Percentiles rank a stretch among this genome's conserved stretches.
phyloP scores from a whole-genome alignment of 2,113 vertebrate genomes.

The Pontoporia blainvillei region DNA sequence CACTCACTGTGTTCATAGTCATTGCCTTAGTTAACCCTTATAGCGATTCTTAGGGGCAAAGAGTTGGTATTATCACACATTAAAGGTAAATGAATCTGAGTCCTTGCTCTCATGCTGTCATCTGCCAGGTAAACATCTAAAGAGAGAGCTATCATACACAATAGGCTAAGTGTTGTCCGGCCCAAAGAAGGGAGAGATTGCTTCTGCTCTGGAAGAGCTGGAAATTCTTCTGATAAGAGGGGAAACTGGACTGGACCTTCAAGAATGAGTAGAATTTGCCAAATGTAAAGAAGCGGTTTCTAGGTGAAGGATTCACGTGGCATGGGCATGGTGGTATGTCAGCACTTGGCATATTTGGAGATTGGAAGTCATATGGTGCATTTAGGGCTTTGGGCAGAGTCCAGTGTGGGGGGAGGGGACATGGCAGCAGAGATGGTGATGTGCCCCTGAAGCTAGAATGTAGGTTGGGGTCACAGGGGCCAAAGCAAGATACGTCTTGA shows the following conservation, averaged over 20 bases:
- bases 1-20: neutral
- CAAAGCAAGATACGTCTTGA: no score
- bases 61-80: neutral
- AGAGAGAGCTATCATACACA: neutral
- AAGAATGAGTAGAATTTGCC: neutral
- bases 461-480: neutral
- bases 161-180: neutral
- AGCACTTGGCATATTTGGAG: neutral
- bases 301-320: neutral
- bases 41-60: neutral
- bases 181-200: neutral
- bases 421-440: neutral
- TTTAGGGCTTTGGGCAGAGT: neutral
- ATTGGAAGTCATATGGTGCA: neutral
- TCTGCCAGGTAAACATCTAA: neutral
- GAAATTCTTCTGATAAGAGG: neutral
- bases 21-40: neutral
- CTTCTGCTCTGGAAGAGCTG: neutral
- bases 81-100: neutral
- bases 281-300: neutral
- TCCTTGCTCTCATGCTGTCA: neutral
- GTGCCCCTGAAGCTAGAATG: neutral
- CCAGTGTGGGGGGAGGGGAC: neutral
- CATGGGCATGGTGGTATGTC: rapidly evolving
- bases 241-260: neutral